Conservation (phyloP, 2,113 vertebrate species). For the Caranx melampygus region DNA sequence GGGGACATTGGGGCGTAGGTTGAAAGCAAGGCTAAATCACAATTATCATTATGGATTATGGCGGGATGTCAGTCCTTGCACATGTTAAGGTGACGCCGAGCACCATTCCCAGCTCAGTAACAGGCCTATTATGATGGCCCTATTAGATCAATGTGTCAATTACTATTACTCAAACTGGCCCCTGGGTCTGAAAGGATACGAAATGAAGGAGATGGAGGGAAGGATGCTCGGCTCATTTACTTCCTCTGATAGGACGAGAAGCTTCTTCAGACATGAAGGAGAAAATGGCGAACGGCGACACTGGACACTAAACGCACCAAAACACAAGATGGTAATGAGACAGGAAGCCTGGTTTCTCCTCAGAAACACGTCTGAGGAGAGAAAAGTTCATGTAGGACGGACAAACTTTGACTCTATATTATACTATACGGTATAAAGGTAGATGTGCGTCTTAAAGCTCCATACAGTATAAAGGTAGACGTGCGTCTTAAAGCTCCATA, state of each 20-base stretch:
- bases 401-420: too few relatives aligned
- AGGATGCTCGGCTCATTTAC: conserved; percentile 62
- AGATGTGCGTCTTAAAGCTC: too few relatives aligned
- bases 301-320: conserved; percentile 11
- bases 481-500: too few relatives aligned
- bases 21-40: conserved; percentile 87
- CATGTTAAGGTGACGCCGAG: conserved; percentile 85
- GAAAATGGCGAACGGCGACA: conserved; percentile 27
- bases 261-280: conserved; percentile 42
- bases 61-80: conserved; percentile 83
- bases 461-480: too few relatives aligned
- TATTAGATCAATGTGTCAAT: conserved; percentile 85
- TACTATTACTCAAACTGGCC: conserved; percentile 82
- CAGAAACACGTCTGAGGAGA: too few relatives aligned
- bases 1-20: conserved; percentile 81
- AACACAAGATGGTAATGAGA: neutral
- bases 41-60: conserved; percentile 87
- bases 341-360: neutral
- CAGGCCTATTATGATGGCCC: conserved; percentile 78
- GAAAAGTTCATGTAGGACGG: too few relatives aligned
- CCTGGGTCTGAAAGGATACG: conserved; percentile 75
- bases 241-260: conserved; percentile 65
- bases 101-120: conserved; percentile 81
- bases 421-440: too few relatives aligned
- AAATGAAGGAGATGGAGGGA: conserved; percentile 55